A percentile compares a stretch with the other conserved stretches of the same genome.
These are phyloP conservation scores for Clarias fuscus DNA, from an alignment of 2,797 vertebrate genomes.

Conservation along the genomic window DNA sequence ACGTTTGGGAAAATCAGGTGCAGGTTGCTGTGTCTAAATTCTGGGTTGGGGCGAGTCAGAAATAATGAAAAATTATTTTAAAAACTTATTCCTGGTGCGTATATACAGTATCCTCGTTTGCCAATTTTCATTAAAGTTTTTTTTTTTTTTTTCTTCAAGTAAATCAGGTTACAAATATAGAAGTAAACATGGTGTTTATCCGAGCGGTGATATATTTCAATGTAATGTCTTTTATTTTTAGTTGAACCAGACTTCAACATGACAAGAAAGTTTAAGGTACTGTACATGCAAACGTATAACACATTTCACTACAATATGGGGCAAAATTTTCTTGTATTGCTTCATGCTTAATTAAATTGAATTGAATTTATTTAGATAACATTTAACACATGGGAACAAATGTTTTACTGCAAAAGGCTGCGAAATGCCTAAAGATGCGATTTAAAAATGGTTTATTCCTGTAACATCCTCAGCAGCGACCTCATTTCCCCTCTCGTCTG, in stretches of 20 bases:
- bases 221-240: background rate
- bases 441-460: no score
- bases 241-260: background rate
- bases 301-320: no score
- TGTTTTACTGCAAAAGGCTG: no score
- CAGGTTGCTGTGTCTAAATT: background rate
- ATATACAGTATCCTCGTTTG: background rate
- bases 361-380: no score
- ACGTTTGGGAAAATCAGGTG: background rate
- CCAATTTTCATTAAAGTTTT: background rate
- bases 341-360: no score
- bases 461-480: no score
- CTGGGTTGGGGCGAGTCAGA: background rate
- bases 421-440: no score
- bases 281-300: background rate
- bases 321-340: no score
- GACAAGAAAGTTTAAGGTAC: background rate
- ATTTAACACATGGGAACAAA: no score
- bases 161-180: background rate
- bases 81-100: no score
- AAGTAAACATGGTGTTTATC: background rate
- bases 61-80: background rate
- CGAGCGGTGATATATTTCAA: background rate
- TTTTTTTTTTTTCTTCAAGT: background rate
- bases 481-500: no score